Evolutionary conservation across 2,888 invertebrate genomes (phyloP).

Genomic region (Creontiades dilutus): DNA sequence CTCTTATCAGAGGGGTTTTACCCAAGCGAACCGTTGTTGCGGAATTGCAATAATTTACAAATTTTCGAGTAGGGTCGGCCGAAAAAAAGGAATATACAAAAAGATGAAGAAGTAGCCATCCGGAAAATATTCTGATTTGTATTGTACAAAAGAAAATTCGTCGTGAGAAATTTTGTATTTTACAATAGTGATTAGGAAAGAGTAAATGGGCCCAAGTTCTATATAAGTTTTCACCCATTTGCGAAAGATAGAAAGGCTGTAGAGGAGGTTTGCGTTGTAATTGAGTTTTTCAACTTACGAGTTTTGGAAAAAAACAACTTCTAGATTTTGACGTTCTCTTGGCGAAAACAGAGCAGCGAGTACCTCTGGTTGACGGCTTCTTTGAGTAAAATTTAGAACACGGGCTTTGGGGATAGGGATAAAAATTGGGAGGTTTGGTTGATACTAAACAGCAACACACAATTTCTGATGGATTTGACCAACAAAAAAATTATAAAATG

Average conservation of each 20-base stretch:
- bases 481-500: not conserved
- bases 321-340: slow-evolving; percentile 63
- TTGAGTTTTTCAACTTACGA: slow-evolving; percentile 60
- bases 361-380: slow-evolving; percentile 41
- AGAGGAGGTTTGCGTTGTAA: slow-evolving; percentile 52
- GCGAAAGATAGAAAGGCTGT: slow-evolving; percentile 41
- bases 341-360: slow-evolving; percentile 61
- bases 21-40: slow-evolving; percentile 54
- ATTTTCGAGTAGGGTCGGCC: slow-evolving; percentile 39
- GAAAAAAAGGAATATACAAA: slow-evolving; percentile 56
- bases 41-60: slow-evolving; percentile 56
- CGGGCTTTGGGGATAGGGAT: slow-evolving; percentile 45
- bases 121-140: slow-evolving; percentile 32
- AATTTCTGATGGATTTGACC: slow-evolving; percentile 40
- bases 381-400: slow-evolving; percentile 54
- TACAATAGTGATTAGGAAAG: slow-evolving; percentile 61
- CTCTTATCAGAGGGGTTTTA: slow-evolving; percentile 58
- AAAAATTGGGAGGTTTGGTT: slow-evolving; percentile 41
- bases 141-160: slow-evolving; percentile 70
- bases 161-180: slow-evolving; percentile 64
- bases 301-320: slow-evolving; percentile 64
- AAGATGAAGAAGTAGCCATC: slow-evolving; percentile 52
- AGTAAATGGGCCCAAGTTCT: slow-evolving; percentile 60
- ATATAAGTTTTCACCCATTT: slow-evolving; percentile 59
- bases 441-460: slow-evolving; percentile 74